Evolutionary conservation across 1,140 invertebrate genomes (phyloP), one percentile per base, ranked within the genome.

Genomic region (Aphaenogaster floridana): DNA sequence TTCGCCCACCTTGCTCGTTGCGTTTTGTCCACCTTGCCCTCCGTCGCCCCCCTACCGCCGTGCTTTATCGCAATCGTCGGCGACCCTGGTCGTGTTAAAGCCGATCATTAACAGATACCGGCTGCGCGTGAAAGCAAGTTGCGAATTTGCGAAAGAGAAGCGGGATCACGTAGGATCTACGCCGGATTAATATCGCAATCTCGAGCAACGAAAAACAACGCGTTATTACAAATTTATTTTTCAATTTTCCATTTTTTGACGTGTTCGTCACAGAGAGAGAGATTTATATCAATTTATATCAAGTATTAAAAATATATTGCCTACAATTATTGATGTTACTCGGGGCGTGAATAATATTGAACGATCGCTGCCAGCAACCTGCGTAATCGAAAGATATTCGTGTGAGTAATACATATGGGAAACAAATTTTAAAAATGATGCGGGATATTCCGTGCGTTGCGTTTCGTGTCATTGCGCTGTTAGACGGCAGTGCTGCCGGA

Each of bases 381-480:
- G n/a, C 11, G 13, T 54, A 71, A 54, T 45, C 5, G 9, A 69
- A 69, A 54, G 2, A 61, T 15, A 61, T 48, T 11, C 21, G 28
- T 36, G 34, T 45, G 13, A 13, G 39, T n/a, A 48, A 21, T 36
- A 39, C 15, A 34, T 28, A 52, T 54, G 11, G 3, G 42, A 76
- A 50, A 64, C 6, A 61, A 84, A 84, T 84, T 61, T 76, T 13
- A 76, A 76, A 74, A 83, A 74, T 76, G 28, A 83, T 39, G 66
- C 21, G 50, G 13, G 48, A 54, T 57, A 79, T 74, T 72, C 61
- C 88, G 88, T 90, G 84, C 48, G 48, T 89, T 69, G 36, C 61
- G 59, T 90, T 90, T 81, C 88, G 88, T 90, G 88, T 89, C 88
- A 86, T 34, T 36, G 52, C n/a, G 83, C 88, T 90, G 89, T 90